Conservation (phyloP, 2,113 vertebrate species). For the Himantopus leucocephalus region DNA sequence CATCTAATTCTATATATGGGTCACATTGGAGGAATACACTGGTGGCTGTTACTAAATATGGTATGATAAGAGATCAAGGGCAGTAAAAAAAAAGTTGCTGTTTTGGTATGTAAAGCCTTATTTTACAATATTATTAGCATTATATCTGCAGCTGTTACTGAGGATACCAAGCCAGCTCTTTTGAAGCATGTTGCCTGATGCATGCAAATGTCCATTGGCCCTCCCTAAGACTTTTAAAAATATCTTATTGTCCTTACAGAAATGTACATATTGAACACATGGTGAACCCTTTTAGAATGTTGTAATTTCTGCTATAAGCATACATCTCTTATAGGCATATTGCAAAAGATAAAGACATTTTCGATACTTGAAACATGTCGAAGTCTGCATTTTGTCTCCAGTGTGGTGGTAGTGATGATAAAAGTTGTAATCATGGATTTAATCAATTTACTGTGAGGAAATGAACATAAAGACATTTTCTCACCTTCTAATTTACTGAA, state of each 20-base stretch:
- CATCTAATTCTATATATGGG: neutral
- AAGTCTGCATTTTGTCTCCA: neutral
- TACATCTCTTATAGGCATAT: neutral
- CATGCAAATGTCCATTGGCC: neutral
- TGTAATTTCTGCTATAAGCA: neutral
- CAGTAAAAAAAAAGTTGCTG: neutral
- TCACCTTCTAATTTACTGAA: neutral
- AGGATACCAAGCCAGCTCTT: neutral
- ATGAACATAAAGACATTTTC: neutral
- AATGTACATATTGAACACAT: neutral
- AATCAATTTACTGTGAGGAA: neutral
- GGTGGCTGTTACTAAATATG: constrained; percentile 5
- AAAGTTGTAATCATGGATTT: neutral
- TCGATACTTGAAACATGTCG: neutral
- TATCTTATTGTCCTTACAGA: neutral
- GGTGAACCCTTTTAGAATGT: neutral
- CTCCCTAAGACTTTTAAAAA: neutral
- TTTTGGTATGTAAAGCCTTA: constrained; percentile 14
- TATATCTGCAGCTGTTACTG: constrained; percentile 14
- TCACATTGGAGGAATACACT: neutral
- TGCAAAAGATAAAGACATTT: neutral
- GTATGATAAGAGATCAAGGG: neutral
- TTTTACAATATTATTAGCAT: constrained; percentile 11
- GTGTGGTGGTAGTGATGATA: neutral
- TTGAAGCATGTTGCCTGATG: neutral